Evolutionary conservation across 1,140 invertebrate genomes (phyloP), one percentile per base, ranked within the genome.

Genomic region (Ooceraea biroi): DNA sequence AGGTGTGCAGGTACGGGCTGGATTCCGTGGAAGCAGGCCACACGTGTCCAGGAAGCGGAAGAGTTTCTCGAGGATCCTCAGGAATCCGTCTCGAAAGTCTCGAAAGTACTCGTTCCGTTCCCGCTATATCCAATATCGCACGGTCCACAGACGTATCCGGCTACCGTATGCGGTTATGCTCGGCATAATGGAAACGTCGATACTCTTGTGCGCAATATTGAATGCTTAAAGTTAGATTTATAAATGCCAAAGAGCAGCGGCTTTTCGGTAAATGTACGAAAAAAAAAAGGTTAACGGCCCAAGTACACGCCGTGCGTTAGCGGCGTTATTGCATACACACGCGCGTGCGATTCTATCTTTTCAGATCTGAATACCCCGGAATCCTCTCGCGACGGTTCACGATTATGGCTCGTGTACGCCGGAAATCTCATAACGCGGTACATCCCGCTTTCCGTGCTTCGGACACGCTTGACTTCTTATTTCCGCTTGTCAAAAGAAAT

Each of bases 31-130:
- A 48, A 58, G 65, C 63, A 57, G 52, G 65, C 36, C 76, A 69
- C 76, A 80, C 76, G 76, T 80, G 76, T 80, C 65, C 65, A 71
- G 76, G 65, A 71, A 80, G 52, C 76, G 76, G 65, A 80, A 80
- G 76, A 80, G 76, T 57, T 57, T 80, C 76, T 80, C 52, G 69
- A 57, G 36, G 50, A 80, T 80, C 76, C 36, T 71, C 22, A 57
- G 52, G 76, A 46, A 80, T 80, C 76, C 65, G 68, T 52, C 73
- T 76, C 73, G 60, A 41, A 65, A 66, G 44, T 46, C 60, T 22
- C 17, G 73, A 65, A 36, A 48, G 60, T 19, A 66, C 73, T 50
- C 72, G 72, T 66, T 71, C 30, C 65, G 65, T 80, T 80, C 57
- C 76, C 5, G 36, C 65, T 19, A 52, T 22, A 63, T 17, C 52